Percentiles rank a stretch among this genome's conserved stretches.
Evolutionary conservation across 2,888 invertebrate genomes (phyloP).

Genomic region (Chrysolina americana): DNA sequence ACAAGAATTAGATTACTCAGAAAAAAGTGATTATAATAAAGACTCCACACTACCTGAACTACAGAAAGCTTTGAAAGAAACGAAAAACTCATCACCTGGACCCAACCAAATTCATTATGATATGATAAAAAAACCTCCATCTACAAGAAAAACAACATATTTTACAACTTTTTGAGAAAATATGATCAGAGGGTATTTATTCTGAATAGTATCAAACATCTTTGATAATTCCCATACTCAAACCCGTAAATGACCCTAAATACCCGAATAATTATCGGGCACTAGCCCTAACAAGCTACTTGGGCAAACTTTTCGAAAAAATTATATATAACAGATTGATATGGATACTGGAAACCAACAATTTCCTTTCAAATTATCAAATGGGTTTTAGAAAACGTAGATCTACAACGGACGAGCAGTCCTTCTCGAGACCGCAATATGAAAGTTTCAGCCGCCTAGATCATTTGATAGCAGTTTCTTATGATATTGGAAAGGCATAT

Average conservation of each 20-base stretch:
- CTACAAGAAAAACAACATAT: conserved; percentile 19
- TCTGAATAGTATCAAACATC: conserved; percentile 27
- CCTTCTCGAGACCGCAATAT: conserved; percentile 22
- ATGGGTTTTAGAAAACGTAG: too few relatives aligned
- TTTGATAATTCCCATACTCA: conserved; percentile 27
- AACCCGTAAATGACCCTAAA: conserved; percentile 25
- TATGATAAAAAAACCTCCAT: conserved; percentile 22
- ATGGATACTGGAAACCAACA: conserved; percentile 35
- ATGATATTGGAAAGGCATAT: conserved; percentile 28
- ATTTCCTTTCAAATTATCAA: too few relatives aligned
- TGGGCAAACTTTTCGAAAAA: too few relatives aligned
- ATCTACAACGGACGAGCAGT: conserved; percentile 30
- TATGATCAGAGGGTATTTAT: conserved; percentile 29
- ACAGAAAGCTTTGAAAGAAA: conserved; percentile 24
- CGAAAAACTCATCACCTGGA: conserved; percentile 26
- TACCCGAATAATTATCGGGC: too few relatives aligned
- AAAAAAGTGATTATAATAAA: conserved; percentile 13
- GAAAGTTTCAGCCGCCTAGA: conserved; percentile 12
- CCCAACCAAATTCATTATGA: conserved; percentile 26
- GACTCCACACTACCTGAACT: conserved; percentile 25
- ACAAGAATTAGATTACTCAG: conserved; percentile 24
- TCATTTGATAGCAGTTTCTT: conserved; percentile 28
- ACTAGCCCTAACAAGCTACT: too few relatives aligned
- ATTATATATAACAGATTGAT: conserved; percentile 33
- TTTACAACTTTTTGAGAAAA: conserved; percentile 28